phyloP scores from a whole-genome alignment of 2,888 invertebrate species.

The Drosophila subquinaria region DNA sequence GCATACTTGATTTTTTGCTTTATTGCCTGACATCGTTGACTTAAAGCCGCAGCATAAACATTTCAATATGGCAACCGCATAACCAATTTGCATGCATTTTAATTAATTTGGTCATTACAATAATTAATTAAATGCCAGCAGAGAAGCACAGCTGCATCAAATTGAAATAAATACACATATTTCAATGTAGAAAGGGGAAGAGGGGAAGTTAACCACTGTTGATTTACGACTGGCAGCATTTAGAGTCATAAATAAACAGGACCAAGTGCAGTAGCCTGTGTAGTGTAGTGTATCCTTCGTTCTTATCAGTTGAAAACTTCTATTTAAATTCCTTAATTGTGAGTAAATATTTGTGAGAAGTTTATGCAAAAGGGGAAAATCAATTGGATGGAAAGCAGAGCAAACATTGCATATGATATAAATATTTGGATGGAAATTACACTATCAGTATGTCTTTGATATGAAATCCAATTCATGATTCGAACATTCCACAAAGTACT shows the following conservation, averaged over 20 bases:
- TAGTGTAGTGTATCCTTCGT: neutral
- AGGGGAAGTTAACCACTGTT: conserved; percentile 18
- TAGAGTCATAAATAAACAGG: conserved; percentile 54
- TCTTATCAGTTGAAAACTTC: neutral
- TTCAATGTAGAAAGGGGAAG: neutral
- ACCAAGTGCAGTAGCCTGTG: neutral
- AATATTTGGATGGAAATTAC: neutral
- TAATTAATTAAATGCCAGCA: conserved; percentile 62
- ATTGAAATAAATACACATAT: conserved; percentile 43
- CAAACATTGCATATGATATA: neutral
- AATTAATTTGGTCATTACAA: conserved; percentile 71
- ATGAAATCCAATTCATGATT: too few relatives aligned
- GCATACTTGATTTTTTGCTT: conserved; percentile 11
- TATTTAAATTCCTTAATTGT: conserved; percentile 5
- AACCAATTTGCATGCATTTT: conserved; percentile 52
- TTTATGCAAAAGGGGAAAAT: conserved; percentile 8
- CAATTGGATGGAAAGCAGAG: conserved; percentile 8
- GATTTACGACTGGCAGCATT: conserved; percentile 58
- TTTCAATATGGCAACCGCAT: conserved; percentile 58
- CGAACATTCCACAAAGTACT: neutral
- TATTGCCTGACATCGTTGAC: neutral
- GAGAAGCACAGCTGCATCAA: conserved; percentile 45
- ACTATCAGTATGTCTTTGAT: neutral
- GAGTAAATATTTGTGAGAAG: conserved; percentile 18
- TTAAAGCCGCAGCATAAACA: conserved; percentile 37